Base-by-base conservation (phyloP, 2,113 vertebrate species). In the Pogonocichla stellata region DNA sequence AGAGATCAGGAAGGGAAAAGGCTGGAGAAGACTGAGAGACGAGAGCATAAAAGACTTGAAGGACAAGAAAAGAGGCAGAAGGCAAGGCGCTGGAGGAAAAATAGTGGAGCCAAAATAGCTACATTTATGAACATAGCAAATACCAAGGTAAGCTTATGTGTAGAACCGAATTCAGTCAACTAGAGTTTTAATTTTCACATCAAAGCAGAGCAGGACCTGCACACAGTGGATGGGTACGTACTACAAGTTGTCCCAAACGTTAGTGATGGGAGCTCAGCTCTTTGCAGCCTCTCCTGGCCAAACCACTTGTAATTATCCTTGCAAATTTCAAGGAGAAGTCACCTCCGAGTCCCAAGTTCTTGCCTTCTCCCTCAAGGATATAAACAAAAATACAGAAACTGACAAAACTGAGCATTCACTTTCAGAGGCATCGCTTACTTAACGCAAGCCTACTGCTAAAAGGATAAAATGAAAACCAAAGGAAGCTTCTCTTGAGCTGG, bases 171-270 rank as follows among this genome's bases (percentile, higher is more conserved):
- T 26, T 40, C n/a, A 12, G 14, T 47, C 65, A 58, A 56, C 14
- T 47, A 23, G 24, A 51, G 40, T 60, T 64, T 43, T 19, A 36
- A 36, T 43, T 74, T 60, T 60, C 69, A 66, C 24, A 56, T 20
- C 38, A 84, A 72, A 75, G 36, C 64, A 61, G 26, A 56, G 31
- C 8, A 25, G 26, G 23, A 80, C 13, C 14, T 36, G 48, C 47
- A 61, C 31, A 20, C 28, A 7, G 47, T 3, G 16, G 11, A 61
- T 12, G 24, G 15, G 40, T 10, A 51, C 0, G 0, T 6, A 20
- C 43, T 5, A 20, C 48, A 83, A 87, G 56, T 10, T 64, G 58
- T 62, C 64, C 74, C 54, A 92, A 60, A 54, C 1, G 3, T 12
- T 7, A 26, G 26, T 23, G 66, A 33, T 17, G 8, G 1, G 40